Evolutionary conservation across 2,888 invertebrate species (phyloP).

Genomic region (Drosophila pegasa): DNA sequence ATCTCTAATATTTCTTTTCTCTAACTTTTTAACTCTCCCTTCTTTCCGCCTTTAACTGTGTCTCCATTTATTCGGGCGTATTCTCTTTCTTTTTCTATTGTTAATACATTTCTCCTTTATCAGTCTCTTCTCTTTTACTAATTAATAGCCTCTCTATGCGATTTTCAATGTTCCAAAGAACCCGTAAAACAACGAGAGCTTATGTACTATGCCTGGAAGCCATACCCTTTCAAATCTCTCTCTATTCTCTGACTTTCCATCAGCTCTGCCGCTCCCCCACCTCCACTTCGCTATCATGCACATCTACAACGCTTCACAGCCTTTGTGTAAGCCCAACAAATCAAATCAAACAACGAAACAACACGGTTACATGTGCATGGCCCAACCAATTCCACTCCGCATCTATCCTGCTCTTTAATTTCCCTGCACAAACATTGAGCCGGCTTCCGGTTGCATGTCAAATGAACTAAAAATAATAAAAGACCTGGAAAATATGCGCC

Average conservation of each 20-base stretch:
- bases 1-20: no score
- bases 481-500: constrained; percentile 64
- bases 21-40: not conserved
- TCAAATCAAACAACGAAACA: constrained; percentile 35
- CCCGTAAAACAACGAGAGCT: no score
- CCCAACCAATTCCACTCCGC: constrained; percentile 35
- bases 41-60: not conserved
- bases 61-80: no score
- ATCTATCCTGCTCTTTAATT: constrained; percentile 59
- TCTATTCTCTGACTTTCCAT: not conserved
- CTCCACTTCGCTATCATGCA: not conserved
- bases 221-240: not conserved
- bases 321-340: constrained; percentile 19
- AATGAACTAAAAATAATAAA: constrained; percentile 54
- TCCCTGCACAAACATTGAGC: constrained; percentile 67
- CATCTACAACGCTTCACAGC: constrained; percentile 3
- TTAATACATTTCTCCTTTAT: not conserved
- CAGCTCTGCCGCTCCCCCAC: no score
- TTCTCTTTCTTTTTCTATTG: not conserved
- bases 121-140: not conserved
- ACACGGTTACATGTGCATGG: constrained; percentile 30
- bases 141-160: not conserved
- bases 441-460: constrained; percentile 73
- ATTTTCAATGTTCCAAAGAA: not conserved
- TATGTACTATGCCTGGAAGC: no score